Percentiles rank a stretch among this genome's conserved stretches.
phyloP scores from a whole-genome alignment of 2,113 vertebrate species.

The Proterorhinus semilunaris region DNA sequence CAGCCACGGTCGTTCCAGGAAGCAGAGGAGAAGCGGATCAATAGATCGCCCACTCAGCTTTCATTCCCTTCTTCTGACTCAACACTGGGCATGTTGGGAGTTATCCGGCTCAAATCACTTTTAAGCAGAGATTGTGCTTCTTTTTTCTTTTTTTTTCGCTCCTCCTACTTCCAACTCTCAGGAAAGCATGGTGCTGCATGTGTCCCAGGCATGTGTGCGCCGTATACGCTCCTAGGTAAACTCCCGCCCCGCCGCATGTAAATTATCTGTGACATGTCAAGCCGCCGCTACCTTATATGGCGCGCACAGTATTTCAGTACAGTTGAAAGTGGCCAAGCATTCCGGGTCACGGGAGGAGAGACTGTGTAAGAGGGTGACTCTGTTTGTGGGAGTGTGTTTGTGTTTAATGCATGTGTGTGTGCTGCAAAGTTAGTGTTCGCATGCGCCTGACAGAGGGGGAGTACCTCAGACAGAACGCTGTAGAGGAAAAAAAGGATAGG shows the following conservation, averaged over 20 bases:
- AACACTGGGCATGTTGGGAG: slow-evolving; percentile 65
- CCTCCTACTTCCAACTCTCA: slow-evolving; percentile 43
- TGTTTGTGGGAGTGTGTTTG: slow-evolving; percentile 61
- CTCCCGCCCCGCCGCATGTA: slow-evolving; percentile 79
- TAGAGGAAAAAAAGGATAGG: slow-evolving; percentile 37
- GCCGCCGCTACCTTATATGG: slow-evolving; percentile 87
- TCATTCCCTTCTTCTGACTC: slow-evolving; percentile 72
- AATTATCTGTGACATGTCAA: slow-evolving; percentile 86
- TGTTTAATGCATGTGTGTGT: slow-evolving; percentile 37
- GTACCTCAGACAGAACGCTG: slow-evolving; percentile 63
- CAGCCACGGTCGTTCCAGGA: slow-evolving; percentile 68
- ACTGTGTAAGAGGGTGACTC: slow-evolving; percentile 68
- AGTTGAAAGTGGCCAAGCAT: slow-evolving; percentile 80
- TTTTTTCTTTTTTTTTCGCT: neutral
- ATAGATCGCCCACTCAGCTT: slow-evolving; percentile 73
- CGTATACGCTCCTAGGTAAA: slow-evolving; percentile 66
- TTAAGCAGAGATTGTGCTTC: slow-evolving; percentile 32
- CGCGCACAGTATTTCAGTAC: slow-evolving; percentile 81
- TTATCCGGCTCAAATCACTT: slow-evolving; percentile 54
- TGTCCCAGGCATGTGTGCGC: slow-evolving; percentile 16
- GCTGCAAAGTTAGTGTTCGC: slow-evolving; percentile 61
- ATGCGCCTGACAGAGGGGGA: slow-evolving; percentile 66
- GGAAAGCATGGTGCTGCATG: slow-evolving; percentile 55
- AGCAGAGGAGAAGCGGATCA: slow-evolving; percentile 66
- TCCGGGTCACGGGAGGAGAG: slow-evolving; percentile 75